Conservation (phyloP, 2,888 invertebrate genomes). For the Maniola hyperantus region DNA sequence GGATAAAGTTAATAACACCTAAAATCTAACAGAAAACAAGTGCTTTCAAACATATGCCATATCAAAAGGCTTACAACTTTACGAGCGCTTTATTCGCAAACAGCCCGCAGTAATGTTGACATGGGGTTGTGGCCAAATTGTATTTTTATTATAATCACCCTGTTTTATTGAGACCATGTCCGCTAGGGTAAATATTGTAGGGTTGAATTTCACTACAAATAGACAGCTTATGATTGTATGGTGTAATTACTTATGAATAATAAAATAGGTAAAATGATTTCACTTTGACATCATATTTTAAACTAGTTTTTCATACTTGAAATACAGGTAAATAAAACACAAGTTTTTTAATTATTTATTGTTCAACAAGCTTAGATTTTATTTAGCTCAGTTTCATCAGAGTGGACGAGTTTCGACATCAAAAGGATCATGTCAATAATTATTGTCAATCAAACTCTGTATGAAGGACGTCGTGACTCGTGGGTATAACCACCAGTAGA, state of each 20-base stretch:
- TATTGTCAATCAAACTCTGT: neutral
- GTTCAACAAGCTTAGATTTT: too few relatives aligned
- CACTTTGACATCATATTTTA: conserved; percentile 1
- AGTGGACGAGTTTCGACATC: too few relatives aligned
- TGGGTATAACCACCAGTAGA: too few relatives aligned
- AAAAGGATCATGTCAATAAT: neutral
- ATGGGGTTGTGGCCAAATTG: conserved; percentile 78
- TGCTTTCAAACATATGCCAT: conserved; percentile 31
- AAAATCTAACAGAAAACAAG: conserved; percentile 18
- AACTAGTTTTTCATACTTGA: neutral
- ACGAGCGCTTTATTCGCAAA: conserved; percentile 73
- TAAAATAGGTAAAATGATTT: conserved; percentile 28
- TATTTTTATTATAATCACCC: conserved; percentile 81
- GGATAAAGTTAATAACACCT: conserved; percentile 12
- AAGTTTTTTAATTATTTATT: too few relatives aligned
- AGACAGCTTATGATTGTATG: conserved; percentile 52
- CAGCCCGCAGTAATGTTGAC: conserved; percentile 61
- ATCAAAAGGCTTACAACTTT: conserved; percentile 48
- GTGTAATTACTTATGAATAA: conserved; percentile 62
- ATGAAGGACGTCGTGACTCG: neutral
- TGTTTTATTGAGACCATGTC: conserved; percentile 67
- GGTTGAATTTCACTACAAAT: conserved; percentile 58
- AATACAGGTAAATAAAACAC: neutral
- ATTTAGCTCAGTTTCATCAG: neutral
- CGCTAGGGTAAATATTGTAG: conserved; percentile 72